Conservation (phyloP, 2,797 vertebrate species). For the Gymnopithys bicolor region DNA sequence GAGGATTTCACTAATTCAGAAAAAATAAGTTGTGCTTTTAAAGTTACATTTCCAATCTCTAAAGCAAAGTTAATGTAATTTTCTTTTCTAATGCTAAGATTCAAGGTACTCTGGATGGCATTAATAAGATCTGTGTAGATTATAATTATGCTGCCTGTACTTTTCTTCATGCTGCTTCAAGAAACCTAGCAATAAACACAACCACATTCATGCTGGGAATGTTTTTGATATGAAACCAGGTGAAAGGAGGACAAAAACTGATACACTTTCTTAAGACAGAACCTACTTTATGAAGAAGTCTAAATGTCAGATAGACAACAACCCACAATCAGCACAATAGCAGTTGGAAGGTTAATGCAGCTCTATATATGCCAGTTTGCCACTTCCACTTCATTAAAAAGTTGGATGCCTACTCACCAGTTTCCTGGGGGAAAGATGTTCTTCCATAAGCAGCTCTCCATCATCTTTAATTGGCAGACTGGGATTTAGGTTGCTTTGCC, state of each 20-base stretch:
- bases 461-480: slow-evolving; percentile 70
- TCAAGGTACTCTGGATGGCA: background rate
- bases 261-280: background rate
- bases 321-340: background rate
- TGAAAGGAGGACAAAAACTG: slow-evolving; percentile 15
- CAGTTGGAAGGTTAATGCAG: background rate
- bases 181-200: background rate
- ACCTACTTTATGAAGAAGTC: background rate
- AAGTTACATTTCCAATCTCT: background rate
- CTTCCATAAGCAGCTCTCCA: slow-evolving; percentile 72
- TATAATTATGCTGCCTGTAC: background rate
- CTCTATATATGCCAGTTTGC: background rate
- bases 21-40: background rate
- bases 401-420: slow-evolving; percentile 79
- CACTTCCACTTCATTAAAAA: slow-evolving; percentile 17
- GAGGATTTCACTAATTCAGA: background rate
- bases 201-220: background rate
- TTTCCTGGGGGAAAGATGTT: slow-evolving; percentile 81
- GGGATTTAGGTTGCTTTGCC: slow-evolving; percentile 82
- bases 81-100: background rate
- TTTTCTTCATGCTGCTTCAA: background rate
- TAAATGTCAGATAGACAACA: slow-evolving; percentile 2
- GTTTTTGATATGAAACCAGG: background rate
- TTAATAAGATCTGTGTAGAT: background rate
- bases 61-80: background rate